These are phyloP conservation scores for Triplophysa rosa DNA, from an alignment of 2,113 vertebrate genomes.

Conservation along the genomic window DNA sequence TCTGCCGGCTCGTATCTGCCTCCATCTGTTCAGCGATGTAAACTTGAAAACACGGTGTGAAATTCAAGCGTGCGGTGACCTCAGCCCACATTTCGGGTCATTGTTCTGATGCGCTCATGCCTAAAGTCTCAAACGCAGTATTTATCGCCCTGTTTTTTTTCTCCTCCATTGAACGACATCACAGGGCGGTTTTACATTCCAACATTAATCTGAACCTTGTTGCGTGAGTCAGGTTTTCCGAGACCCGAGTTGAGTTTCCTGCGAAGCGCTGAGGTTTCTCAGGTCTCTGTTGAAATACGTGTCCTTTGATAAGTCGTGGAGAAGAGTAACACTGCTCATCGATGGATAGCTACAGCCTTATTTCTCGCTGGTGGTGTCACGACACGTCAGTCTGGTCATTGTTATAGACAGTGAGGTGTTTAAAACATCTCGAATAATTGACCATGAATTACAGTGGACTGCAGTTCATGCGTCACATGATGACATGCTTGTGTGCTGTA, in stretches of 20 bases:
- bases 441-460: conserved; percentile 23
- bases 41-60: conserved; percentile 35
- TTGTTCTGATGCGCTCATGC: conserved; percentile 42
- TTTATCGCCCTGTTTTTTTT: conserved; percentile 31
- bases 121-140: conserved; percentile 31
- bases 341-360: not conserved
- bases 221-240: conserved; percentile 41
- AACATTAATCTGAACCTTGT: conserved; percentile 37
- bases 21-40: conserved; percentile 42
- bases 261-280: not conserved
- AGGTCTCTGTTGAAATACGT: conserved; percentile 1
- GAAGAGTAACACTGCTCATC: conserved; percentile 28
- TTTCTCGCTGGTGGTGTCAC: not conserved
- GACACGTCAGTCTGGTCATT: not conserved
- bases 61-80: conserved; percentile 16
- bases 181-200: conserved; percentile 39
- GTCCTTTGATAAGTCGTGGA: conserved; percentile 9
- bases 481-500: not conserved
- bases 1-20: conserved; percentile 40
- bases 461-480: not conserved
- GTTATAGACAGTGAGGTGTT: conserved; percentile 22
- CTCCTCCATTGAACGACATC: conserved; percentile 33
- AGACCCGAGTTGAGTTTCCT: not conserved
- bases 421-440: conserved; percentile 20
- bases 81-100: conserved; percentile 32